Conservation (phyloP, 2,888 invertebrate species). For the Tetanocera ferruginea region DNA sequence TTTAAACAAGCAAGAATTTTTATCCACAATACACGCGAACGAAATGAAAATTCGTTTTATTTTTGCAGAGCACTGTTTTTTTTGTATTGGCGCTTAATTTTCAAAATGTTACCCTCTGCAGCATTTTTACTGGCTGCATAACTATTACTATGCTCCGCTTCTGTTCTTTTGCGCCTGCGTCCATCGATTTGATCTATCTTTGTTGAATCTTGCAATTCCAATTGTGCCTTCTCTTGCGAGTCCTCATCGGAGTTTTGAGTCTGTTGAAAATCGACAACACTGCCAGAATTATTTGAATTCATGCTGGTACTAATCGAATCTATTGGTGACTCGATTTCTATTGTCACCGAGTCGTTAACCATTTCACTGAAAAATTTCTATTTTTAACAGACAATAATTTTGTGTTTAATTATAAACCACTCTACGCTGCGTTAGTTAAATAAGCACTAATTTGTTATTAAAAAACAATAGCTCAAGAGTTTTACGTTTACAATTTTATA, state of each 20-base stretch:
- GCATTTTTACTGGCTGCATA: conserved; percentile 65
- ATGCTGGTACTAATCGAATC: conserved; percentile 18
- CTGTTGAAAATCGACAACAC: neutral
- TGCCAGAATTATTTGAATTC: conserved; percentile 17
- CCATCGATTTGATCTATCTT: conserved; percentile 11
- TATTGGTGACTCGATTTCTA: neutral
- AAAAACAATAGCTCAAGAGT: neutral
- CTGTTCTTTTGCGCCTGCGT: conserved; percentile 40
- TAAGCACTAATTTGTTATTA: neutral
- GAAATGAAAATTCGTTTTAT: neutral
- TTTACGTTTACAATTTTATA: neutral
- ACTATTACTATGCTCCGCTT: conserved; percentile 43
- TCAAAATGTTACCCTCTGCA: conserved; percentile 59
- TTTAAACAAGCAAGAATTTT: neutral
- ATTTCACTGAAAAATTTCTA: neutral
- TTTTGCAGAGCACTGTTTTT: neutral
- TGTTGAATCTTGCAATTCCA: conserved; percentile 12
- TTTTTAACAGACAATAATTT: neutral
- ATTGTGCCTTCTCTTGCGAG: conserved; percentile 19
- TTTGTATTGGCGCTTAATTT: no score
- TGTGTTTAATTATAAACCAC: neutral
- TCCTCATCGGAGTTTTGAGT: neutral
- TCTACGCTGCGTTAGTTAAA: neutral
- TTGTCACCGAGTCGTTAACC: neutral
- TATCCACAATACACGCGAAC: neutral